Evolutionary conservation across 2,888 invertebrate genomes (phyloP), one percentile per base, ranked within the genome.

Genomic region (Drosophila falleni): DNA sequence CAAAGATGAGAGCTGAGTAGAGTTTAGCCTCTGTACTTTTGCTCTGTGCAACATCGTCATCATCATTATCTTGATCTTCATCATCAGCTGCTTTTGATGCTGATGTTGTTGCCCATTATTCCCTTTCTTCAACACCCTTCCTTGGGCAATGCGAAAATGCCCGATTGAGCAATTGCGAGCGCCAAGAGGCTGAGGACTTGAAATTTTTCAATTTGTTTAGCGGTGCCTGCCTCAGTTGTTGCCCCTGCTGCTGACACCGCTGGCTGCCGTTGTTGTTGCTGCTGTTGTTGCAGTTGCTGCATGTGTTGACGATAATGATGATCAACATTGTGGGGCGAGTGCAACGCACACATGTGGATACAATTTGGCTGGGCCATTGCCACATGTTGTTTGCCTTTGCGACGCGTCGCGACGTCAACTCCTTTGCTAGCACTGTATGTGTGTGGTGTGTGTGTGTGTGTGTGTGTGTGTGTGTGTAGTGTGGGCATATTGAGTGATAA

Each of bases 101-200:
- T 61, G 51, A n/a, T 55, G 39, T 56, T 41, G 63, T 42, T 42
- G 26, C 50, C 26, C 35, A 35, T 19, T n/a, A 42, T 26, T 41
- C 11, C 47, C 37, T 56, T 26, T 23, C 42, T 5, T 11, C 55
- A 31, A 15, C 49, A 55, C 61, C 60, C 65, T 65, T 71, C 63
- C 63, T 53, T 66, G 68, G 39, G 75, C 74, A 84, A 86, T 75
- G 87, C 81, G 77, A 88, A 82, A 86, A 74, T 58, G 61, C 74
- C 63, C 79, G 85, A 87, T 85, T 87, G 87, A 87, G 87, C 87
- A 89, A 84, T 83, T 77, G 88, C 69, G 77, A 79, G 87, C 87
- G 77, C 74, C 81, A 80, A 87, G 83, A 84, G 83, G 72, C 74
- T 76, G 87, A 87, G 89, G 87, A 88, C 82, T 87, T 81, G 80